Evolutionary conservation across 35 echinoderm and acorn worm species (phyloP).

Genomic region (Ptychodera flava): DNA sequence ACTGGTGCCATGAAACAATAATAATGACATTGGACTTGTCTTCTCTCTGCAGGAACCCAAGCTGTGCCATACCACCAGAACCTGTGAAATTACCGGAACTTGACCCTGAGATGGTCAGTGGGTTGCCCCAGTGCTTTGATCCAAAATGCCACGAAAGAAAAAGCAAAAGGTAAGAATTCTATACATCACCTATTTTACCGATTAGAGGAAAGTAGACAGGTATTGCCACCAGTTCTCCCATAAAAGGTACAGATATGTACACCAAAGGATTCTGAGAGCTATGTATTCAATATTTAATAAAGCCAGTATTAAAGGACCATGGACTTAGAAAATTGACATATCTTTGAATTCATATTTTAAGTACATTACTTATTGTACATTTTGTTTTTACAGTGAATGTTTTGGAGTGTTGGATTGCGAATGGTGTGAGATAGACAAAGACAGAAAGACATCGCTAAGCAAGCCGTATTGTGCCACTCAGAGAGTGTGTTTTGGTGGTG

Average conservation of each 20-base stretch:
- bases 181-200: too few species aligned
- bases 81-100: constrained; percentile 29
- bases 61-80: constrained; percentile 65
- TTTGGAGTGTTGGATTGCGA: constrained; percentile 95
- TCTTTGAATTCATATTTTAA: too few species aligned
- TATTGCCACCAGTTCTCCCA: too few species aligned
- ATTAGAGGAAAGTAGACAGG: too few species aligned
- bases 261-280: too few species aligned
- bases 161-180: constrained; percentile 53
- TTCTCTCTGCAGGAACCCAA: constrained; percentile 61
- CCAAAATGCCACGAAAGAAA: constrained; percentile 60
- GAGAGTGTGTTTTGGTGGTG: constrained; percentile 82
- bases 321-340: too few species aligned
- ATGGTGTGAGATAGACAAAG: constrained; percentile 62
- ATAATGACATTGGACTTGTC: too few species aligned
- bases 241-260: too few species aligned
- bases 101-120: constrained; percentile 32
- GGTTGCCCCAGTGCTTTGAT: constrained; percentile 57
- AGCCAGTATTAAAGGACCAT: too few species aligned
- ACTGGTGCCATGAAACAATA: too few species aligned
- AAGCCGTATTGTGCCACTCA: constrained; percentile 94
- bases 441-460: constrained; percentile 30
- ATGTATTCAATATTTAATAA: too few species aligned
- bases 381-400: constrained; percentile 53
- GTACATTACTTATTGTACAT: too few species aligned